A percentile compares a stretch with the other conserved stretches of the same genome.
Conservation (phyloP, 2,888 invertebrate genomes). For the Ophion obscuratus region DNA sequence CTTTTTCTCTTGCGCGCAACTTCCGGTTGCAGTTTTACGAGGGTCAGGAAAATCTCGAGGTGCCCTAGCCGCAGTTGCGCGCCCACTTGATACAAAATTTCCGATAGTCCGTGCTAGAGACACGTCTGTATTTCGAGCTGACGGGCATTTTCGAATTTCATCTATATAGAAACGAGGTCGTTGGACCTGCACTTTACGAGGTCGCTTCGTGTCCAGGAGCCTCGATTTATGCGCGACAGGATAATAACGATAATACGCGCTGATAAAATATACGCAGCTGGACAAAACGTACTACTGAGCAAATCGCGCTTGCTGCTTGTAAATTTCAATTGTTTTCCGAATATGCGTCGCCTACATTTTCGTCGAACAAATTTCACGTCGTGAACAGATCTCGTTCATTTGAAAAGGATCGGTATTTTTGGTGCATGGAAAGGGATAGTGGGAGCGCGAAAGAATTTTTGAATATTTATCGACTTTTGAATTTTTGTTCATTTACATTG, state of each 20-base stretch:
- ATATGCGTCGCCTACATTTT: conserved; percentile 6
- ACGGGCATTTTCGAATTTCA: conserved; percentile 23
- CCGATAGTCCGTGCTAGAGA: not conserved
- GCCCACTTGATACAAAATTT: conserved; percentile 44
- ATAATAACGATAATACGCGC: conserved; percentile 15
- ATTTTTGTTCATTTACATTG: no score
- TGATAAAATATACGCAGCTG: conserved; percentile 30
- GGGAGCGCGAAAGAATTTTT: no score
- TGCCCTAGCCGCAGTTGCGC: conserved; percentile 18
- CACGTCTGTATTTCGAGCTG: not conserved
- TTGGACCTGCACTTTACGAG: conserved; percentile 30
- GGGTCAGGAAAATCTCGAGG: conserved; percentile 33
- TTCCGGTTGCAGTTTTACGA: conserved; percentile 36
- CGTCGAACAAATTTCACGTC: conserved; percentile 14
- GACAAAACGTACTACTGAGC: conserved; percentile 1
- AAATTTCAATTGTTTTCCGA: conserved; percentile 12
- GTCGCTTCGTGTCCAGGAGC: conserved; percentile 10
- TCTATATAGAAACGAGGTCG: conserved; percentile 32
- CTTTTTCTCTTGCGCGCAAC: not conserved
- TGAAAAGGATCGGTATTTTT: no score
- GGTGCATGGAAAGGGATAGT: no score
- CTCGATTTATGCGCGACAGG: conserved; percentile 4
- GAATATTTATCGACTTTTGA: no score
- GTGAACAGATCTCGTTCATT: not conserved
- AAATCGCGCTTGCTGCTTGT: conserved; percentile 3